Base-by-base conservation (phyloP, 2,888 invertebrate species). In the Nomada flava region DNA sequence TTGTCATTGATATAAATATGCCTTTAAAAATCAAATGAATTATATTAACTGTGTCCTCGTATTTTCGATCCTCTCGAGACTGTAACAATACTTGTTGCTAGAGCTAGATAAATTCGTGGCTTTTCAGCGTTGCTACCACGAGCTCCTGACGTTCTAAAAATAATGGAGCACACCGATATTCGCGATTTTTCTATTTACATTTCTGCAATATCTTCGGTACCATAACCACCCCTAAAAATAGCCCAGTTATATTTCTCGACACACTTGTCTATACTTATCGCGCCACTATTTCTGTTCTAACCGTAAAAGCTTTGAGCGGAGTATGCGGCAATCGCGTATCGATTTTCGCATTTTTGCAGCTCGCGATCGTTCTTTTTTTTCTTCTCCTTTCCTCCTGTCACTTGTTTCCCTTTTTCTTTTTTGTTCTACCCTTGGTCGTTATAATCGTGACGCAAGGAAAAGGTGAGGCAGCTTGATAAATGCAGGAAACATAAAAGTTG, bases 401-500 rank as follows among this genome's bases (percentile, higher is more conserved):
- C 3, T 2, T 62, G 13, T 29, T 18, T 26, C n/a, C 29, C 52
- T 20, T 23, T 26, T 13, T 13, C 18, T 15, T 50, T 18, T 26
- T 29, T 42, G 23, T 57, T 64, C 36, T 23, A 42, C 55, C 44
- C 29, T 44, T 52, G 60, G 23, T 62, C 42, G 73, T 74, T 60
- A 70, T 65, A 76, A 67, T 79, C 53, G 47, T 62, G 70, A 26
- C 36, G 47, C 65, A 52, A 59, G 57, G 26, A 29, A 47, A 64
- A 69, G 64, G 71, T 62, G 62, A 65, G 62, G 53, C 36, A 15
- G 36, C 29, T 79, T 76, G 76, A 76, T 76, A 79, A 71, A 79
- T 55, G 70, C 65, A 67, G 79, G 76, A 76, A 71, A 63, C 67
- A 71, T 76, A 79, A 76, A 79, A 71, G 52, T 76, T 63, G 62